These are phyloP conservation scores for Dilophus febrilis DNA, from an alignment of 2,888 invertebrate species.

Conservation along the genomic window DNA sequence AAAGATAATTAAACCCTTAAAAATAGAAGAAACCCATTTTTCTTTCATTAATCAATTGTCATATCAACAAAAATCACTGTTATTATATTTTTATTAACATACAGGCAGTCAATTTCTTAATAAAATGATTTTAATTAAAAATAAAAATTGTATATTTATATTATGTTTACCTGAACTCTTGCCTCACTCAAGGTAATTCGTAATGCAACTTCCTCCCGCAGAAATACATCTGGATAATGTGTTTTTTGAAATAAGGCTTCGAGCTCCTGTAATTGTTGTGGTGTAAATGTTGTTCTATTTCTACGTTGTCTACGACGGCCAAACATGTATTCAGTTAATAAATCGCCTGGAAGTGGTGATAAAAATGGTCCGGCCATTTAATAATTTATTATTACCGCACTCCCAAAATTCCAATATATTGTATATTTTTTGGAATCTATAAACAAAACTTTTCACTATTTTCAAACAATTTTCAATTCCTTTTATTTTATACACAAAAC, in stretches of 20 bases:
- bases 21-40: no score
- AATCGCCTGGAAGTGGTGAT: constrained; percentile 68
- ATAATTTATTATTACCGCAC: not conserved
- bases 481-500: no score
- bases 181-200: constrained; percentile 85
- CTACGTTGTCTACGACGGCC: constrained; percentile 73
- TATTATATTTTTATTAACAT: no score
- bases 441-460: no score
- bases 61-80: no score
- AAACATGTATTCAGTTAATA: constrained; percentile 87
- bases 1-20: no score
- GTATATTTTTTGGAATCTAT: not conserved
- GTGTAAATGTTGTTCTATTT: constrained; percentile 85
- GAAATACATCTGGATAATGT: constrained; percentile 75
- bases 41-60: no score
- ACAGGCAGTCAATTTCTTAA: no score
- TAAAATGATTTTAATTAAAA: no score
- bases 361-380: constrained; percentile 73
- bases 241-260: constrained; percentile 88
- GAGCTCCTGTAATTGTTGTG: constrained; percentile 79
- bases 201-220: constrained; percentile 76
- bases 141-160: no score
- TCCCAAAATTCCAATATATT: not conserved
- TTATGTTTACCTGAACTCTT: constrained; percentile 60
- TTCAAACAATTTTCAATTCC: not conserved